These are phyloP conservation scores for Daphoenositta chrysoptera DNA, from an alignment of 2,113 vertebrate genomes.

Conservation along the genomic window DNA sequence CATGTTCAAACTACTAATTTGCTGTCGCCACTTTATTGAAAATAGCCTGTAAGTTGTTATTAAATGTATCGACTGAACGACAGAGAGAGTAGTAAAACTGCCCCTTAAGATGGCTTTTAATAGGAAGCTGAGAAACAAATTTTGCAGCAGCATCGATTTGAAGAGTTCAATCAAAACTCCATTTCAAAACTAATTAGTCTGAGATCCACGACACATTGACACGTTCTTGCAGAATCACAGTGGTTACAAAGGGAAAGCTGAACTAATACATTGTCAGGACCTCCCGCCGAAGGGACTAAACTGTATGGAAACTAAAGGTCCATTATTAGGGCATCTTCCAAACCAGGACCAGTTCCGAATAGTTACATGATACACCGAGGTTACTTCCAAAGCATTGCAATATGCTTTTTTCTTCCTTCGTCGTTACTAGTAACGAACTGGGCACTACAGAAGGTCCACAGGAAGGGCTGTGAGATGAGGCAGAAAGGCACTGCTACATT, in stretches of 20 bases:
- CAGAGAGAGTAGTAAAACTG: constrained; percentile 87
- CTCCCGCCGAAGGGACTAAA: constrained; percentile 58
- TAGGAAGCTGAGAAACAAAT: constrained; percentile 95
- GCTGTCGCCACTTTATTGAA: constrained; percentile 88
- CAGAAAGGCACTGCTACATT: background rate
- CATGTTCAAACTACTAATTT: constrained; percentile 88
- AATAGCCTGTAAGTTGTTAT: constrained; percentile 89
- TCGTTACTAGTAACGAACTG: background rate
- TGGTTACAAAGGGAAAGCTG: constrained; percentile 75
- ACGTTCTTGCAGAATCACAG: constrained; percentile 80
- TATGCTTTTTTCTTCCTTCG: background rate
- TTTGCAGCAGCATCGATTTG: constrained; percentile 97
- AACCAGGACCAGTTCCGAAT: background rate
- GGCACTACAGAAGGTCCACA: background rate
- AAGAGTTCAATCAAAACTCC: constrained; percentile 99
- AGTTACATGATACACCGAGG: background rate
- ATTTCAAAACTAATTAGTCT: constrained; percentile 99
- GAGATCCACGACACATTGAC: constrained; percentile 91
- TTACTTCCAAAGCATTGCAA: background rate
- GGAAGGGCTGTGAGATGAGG: background rate
- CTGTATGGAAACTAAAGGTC: constrained; percentile 17
- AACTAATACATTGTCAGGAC: constrained; percentile 74
- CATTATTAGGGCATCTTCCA: background rate
- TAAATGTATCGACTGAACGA: constrained; percentile 90
- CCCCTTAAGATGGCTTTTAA: constrained; percentile 91